These are phyloP conservation scores for Lagodon rhomboides DNA, from an alignment of 2,797 vertebrate genomes.

Conservation along the genomic window DNA sequence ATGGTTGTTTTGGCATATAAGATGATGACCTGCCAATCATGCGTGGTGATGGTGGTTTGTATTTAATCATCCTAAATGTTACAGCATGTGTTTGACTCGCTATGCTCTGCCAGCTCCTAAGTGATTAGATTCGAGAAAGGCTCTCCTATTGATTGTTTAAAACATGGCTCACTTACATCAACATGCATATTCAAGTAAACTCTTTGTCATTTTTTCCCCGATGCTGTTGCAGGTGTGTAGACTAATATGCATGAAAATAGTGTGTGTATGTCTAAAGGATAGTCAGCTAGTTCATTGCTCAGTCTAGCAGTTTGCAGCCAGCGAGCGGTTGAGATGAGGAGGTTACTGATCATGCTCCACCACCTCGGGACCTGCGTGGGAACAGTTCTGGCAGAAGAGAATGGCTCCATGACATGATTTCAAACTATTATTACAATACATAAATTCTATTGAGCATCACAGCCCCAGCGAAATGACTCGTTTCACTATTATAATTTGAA, in stretches of 20 bases:
- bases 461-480: no score
- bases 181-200: constrained; percentile 15
- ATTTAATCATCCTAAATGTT: constrained; percentile 35
- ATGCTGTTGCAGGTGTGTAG: background rate
- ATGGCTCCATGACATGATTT: no score
- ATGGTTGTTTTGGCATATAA: constrained; percentile 33
- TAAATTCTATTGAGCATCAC: no score
- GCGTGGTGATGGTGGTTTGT: constrained; percentile 17
- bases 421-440: no score
- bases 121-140: constrained; percentile 31
- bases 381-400: no score
- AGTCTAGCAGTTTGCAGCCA: no score
- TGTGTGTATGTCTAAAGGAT: background rate
- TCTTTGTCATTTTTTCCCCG: background rate
- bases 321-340: no score
- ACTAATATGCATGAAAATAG: constrained; percentile 8
- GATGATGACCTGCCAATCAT: constrained; percentile 53
- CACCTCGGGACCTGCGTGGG: no score
- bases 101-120: constrained; percentile 27
- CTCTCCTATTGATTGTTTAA: constrained; percentile 19
- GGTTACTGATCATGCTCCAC: no score
- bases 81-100: background rate
- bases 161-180: constrained; percentile 23
- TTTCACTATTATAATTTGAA: no score
- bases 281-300: background rate